Base-by-base conservation (phyloP, 2,797 vertebrate species). In the Scomberomorus guttatus region DNA sequence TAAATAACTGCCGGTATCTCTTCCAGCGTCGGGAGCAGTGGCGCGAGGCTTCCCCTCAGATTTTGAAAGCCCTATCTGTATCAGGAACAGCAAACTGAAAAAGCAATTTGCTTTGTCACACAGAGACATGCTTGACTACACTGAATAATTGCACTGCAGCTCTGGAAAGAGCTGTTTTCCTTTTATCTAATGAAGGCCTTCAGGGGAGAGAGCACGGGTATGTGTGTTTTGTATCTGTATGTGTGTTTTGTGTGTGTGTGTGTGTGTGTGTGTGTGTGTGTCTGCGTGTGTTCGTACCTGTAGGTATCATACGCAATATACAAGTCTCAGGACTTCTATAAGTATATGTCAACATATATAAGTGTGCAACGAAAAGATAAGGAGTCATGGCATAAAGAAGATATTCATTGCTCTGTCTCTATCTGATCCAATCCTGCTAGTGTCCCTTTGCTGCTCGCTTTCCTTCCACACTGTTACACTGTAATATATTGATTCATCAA, bases 61-160 rank as follows among this genome's bases (percentile, higher is more conserved):
- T 94, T 94, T 90, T 92, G 89, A 90, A 92, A 94, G 17, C 87
- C 84, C 84, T 94, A 94, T 95, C 93, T 92, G 91, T 95, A 95
- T 95, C 92, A 90, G 89, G 85, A 94, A 95, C 90, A 92, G 90
- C 90, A 95, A 95, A 93, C 92, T 79, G 80, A 93, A 95, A 95
- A 96, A 94, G 93, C 94, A 95, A 96, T 95, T 96, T 95, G 94
- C 94, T 94, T 95, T 94, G 94, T 95, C 94, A 95, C 94, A 95
- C 94, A 95, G 88, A 94, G 94, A 92, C 94, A 96, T 94, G 95
- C 94, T 94, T 94, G 93, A 93, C 93, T 95, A 93, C 92, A 84
- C 93, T 94, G 92, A 94, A 95, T 96, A 95, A 96, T 96, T 95
- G 94, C 93, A 89, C 89, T 92, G 95, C 92, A 93, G 92, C 84